Evolutionary conservation across 2,797 vertebrate species (phyloP), one percentile per base, ranked within the genome.

Genomic region (Micropoecilia bifurca): DNA sequence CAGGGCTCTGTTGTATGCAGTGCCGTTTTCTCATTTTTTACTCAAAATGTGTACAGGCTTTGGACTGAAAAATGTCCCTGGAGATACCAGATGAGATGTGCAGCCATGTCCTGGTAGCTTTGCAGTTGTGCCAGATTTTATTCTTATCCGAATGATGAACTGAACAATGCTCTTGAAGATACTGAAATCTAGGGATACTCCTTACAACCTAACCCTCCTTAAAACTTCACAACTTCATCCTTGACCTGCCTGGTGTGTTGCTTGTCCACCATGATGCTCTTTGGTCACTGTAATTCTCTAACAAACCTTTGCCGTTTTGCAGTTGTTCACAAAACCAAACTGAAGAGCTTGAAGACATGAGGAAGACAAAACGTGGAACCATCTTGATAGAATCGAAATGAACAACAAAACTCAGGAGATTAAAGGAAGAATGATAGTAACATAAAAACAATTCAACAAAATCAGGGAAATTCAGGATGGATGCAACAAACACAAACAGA

Each of bases 1-100:
- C 80, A 80, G 55, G 7, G 36, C 30, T 73, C 59, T 28, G 75
- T 71, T 77, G 78, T 80, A 76, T 80, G 41, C 50, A 45, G 46
- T 39, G 72, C 79, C 43, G 77, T 88, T 88, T 86, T 81, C 83
- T 74, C 68, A 33, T 43, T 50, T 18, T 61, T 73, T 73, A 28
- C 48, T 73, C 61, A 61, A 88, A 73, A 85, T 78, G 45, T 76
- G 46, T 80, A 74, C 85, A 79, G 80, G 77, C 83, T 55, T 80
- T 53, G 14, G 71, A 78, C 53, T 85, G 66, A 87, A 87, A 68
- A 68, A 71, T 48, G 14, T 41, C 47, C 16, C 50, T 53, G 22
- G 50, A 53, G 50, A 9, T 53, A 53, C 22, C 8, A 53, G 50
- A 10, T 25, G 8, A 25, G 50, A 53, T 53, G 7, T 53, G 22